Conservation (phyloP, 2,888 invertebrate species). For the Hipparchia sbordonii region DNA sequence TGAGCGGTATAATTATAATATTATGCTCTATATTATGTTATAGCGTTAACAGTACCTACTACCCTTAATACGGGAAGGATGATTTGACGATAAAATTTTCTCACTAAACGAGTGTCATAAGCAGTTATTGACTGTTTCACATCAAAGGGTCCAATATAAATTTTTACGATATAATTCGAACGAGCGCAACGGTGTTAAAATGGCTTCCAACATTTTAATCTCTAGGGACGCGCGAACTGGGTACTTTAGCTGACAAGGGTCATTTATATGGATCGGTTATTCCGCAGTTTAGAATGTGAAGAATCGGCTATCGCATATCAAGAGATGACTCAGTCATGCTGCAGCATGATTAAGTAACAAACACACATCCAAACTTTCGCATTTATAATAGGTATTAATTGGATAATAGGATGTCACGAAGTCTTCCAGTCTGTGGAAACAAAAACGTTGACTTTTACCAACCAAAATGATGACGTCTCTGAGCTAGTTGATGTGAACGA, state of each 20-base stretch:
- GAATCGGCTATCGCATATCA: not conserved
- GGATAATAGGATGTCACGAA: too few relatives aligned
- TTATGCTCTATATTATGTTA: too few relatives aligned
- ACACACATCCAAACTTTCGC: too few relatives aligned
- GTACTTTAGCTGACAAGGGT: constrained; percentile 16
- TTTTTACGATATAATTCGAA: constrained; percentile 24
- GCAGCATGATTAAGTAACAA: too few relatives aligned
- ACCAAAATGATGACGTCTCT: too few relatives aligned
- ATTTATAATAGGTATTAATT: too few relatives aligned
- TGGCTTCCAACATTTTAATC: constrained; percentile 22
- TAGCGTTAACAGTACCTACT: too few relatives aligned
- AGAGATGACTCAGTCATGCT: not conserved
- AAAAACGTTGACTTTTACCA: too few relatives aligned
- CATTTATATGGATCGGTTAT: constrained; percentile 20
- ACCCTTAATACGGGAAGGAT: not conserved
- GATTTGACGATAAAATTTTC: constrained; percentile 6
- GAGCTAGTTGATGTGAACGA: too few relatives aligned
- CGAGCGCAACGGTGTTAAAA: constrained; percentile 20
- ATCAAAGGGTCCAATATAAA: constrained; percentile 18
- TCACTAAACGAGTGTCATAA: constrained; percentile 9
- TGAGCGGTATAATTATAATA: too few relatives aligned
- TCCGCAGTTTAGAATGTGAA: constrained; percentile 9
- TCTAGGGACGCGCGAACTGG: constrained; percentile 16
- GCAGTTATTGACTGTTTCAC: constrained; percentile 19
- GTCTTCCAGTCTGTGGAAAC: too few relatives aligned